phyloP scores from a whole-genome alignment of 2,113 vertebrate species.

The Melanocharis versteri region DNA sequence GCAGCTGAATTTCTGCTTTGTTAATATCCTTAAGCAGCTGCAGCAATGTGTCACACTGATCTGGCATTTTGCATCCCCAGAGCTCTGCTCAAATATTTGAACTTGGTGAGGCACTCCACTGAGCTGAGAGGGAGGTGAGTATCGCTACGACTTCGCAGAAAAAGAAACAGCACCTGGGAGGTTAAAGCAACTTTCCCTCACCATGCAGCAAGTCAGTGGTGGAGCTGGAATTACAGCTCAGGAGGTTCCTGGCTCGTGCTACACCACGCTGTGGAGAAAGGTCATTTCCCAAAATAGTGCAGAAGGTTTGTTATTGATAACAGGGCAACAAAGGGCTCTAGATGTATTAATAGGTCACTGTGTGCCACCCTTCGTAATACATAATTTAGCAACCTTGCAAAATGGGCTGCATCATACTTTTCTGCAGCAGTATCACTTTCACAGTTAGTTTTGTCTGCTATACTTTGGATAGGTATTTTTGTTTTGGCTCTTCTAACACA shows the following conservation, averaged over 20 bases:
- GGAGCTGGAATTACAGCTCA: constrained; percentile 33
- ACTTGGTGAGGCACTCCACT: background rate
- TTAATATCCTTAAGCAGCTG: background rate
- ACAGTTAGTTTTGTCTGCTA: background rate
- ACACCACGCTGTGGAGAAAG: constrained; percentile 11
- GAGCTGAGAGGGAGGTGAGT: background rate
- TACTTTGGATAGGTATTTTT: background rate
- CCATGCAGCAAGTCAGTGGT: background rate
- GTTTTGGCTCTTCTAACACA: background rate
- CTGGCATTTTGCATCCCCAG: background rate
- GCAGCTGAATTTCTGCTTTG: background rate
- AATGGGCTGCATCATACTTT: background rate
- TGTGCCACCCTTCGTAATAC: background rate
- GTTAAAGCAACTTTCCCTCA: background rate
- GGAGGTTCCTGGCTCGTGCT: constrained; percentile 2
- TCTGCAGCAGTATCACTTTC: background rate
- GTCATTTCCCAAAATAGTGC: constrained; percentile 59
- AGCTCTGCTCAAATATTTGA: background rate
- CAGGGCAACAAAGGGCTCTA: constrained; percentile 33
- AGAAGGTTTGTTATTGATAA: constrained; percentile 49
- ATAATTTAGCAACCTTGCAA: background rate
- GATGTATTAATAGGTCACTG: constrained; percentile 7
- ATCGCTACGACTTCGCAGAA: background rate
- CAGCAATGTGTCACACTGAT: background rate
- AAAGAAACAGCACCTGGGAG: background rate